These are phyloP conservation scores for Potorous gilbertii DNA, from an alignment of 2,797 vertebrate genomes.

Conservation along the genomic window DNA sequence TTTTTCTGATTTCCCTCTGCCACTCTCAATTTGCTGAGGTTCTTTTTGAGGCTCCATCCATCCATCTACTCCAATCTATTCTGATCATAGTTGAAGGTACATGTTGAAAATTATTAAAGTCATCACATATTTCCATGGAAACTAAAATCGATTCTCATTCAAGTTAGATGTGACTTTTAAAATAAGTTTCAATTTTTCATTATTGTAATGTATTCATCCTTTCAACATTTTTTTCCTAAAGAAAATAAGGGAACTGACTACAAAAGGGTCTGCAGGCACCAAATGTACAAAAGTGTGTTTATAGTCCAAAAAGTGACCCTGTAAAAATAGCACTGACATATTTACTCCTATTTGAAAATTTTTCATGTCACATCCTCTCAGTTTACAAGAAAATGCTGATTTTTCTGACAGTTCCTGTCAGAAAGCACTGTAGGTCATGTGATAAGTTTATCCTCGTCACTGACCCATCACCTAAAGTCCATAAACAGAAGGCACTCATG, in stretches of 20 bases:
- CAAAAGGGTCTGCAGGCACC: conserved; percentile 22
- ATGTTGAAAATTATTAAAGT: conserved; percentile 38
- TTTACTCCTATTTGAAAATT: background rate
- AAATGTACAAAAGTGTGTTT: background rate
- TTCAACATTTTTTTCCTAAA: conserved; percentile 49
- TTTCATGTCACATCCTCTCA: conserved; percentile 26
- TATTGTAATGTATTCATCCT: conserved; percentile 54
- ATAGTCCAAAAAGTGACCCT: background rate
- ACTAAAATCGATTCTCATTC: conserved; percentile 64
- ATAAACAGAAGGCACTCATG: background rate
- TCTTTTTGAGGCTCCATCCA: background rate
- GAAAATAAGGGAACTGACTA: background rate
- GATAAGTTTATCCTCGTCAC: conserved; percentile 36
- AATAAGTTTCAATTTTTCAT: conserved; percentile 69
- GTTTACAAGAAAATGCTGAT: conserved; percentile 55
- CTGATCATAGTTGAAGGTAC: background rate
- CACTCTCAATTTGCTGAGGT: background rate
- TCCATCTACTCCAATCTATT: background rate
- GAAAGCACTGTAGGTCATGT: conserved; percentile 36
- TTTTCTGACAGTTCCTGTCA: conserved; percentile 45
- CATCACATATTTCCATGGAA: conserved; percentile 62
- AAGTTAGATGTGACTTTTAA: conserved; percentile 68
- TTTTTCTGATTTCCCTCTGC: background rate
- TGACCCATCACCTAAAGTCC: conserved; percentile 24
- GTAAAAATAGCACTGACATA: background rate